Base-by-base conservation (phyloP, 1,140 invertebrate genomes). In the Cherax quadricarinatus region DNA sequence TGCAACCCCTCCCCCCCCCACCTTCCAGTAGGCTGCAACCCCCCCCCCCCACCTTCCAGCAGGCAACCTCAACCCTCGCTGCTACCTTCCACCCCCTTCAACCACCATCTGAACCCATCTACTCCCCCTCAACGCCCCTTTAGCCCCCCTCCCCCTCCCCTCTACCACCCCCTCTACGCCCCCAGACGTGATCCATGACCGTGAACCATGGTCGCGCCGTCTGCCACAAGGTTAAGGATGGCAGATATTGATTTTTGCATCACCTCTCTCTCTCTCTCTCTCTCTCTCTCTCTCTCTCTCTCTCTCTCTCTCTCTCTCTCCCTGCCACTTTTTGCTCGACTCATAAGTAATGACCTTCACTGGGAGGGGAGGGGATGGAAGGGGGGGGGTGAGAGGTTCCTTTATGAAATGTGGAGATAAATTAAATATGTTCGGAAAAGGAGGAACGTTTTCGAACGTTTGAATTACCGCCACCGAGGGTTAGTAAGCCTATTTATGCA, bases 201-300 rank as follows among this genome's bases (percentile, higher is more conserved):
- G 62, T 66, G 62, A 66, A 66, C 62, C 10, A 16, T 10, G 62
- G 6, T 18, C 62, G 16, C 70, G 70, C 70, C n/a, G n/a, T 21
- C 70, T 75, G 70, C 70, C 70, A 24, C 70, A 75, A 30, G 70
- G 70, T 75, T 75, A 75, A 75, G 24, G 70, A 75, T 24, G 70
- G 70, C 5, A 75, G n/a, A 75, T 75, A 75, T 75, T 75, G 70
- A 75, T 75, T 30, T 30, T 75, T 24, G 4, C 12, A 5, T 18
- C 10, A 5, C 62, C 4, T 21, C 62, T 21, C 18, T 21, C 14
- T 21, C 62, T 66, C 62, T 66, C 62, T 21, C 62, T 21, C 14
- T 66, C 18, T 21, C 62, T 18, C 62, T 66, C 62, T 66, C 62
- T 66, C 62, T 66, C 62, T 66, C 62, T 66, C 62, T 66, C 62